Percentiles rank a stretch among this genome's conserved stretches.
phyloP scores from a whole-genome alignment of 2,888 invertebrate species.

The Hydrotaea diabolus region DNA sequence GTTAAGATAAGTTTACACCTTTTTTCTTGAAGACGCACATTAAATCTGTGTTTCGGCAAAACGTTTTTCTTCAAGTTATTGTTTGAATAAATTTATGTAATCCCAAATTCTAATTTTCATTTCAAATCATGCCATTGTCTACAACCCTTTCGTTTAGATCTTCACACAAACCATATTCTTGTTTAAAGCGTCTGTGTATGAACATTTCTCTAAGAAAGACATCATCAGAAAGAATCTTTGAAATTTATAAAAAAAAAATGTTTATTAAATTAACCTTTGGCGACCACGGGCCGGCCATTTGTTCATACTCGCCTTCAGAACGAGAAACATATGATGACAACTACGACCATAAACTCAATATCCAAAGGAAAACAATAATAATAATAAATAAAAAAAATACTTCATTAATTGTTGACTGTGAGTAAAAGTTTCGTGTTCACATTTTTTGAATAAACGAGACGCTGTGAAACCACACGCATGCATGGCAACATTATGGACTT shows the following conservation, averaged over 20 bases:
- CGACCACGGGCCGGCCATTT: neutral
- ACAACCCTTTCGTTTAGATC: conserved; percentile 6
- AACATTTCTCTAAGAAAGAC: conserved; percentile 8
- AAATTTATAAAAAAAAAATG: conserved; percentile 36
- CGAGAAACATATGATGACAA: neutral
- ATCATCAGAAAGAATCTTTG: conserved; percentile 39
- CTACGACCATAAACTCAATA: neutral
- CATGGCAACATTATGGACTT: conserved; percentile 12
- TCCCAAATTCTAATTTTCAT: too few relatives aligned
- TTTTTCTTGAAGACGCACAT: too few relatives aligned
- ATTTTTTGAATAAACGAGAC: neutral
- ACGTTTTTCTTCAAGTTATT: too few relatives aligned
- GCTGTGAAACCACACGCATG: neutral
- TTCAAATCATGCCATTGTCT: neutral
- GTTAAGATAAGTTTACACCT: too few relatives aligned
- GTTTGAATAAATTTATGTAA: neutral
- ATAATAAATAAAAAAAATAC: conserved; percentile 43
- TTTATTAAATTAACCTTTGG: conserved; percentile 68
- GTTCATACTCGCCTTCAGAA: too few relatives aligned
- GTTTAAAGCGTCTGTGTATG: neutral
- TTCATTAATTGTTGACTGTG: conserved; percentile 57
- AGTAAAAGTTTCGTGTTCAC: neutral
- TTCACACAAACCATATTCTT: neutral
- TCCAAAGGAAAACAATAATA: conserved; percentile 2
- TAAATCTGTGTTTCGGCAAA: too few relatives aligned